Base-by-base conservation (phyloP, 1,140 invertebrate species). In the Drosophila burlai region DNA sequence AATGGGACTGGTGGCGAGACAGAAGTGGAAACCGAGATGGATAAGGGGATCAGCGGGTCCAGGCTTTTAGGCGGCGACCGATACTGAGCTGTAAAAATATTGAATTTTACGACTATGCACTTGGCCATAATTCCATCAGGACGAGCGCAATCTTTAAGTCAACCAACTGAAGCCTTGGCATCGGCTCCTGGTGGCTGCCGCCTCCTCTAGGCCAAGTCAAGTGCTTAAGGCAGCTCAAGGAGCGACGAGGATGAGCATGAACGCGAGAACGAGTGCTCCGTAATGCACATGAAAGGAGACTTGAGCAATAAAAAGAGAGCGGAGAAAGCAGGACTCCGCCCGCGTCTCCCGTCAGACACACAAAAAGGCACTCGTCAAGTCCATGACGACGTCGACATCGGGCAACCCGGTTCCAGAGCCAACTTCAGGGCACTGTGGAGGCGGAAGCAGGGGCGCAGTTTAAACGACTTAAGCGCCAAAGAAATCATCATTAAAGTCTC, bases 401-500 rank as follows among this genome's bases (percentile, higher is more conserved):
- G 24, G 50, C 50, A 43, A 31, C 36, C 57, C 55, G 18, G 55
- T 13, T 24, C 29, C 26, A 29, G 16, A n/a, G 47, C 47, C 64
- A 58, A 54, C 54, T 47, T 13, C 50, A 50, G 57, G 67, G 34
- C 47, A 26, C 42, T 40, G 34, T 34, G 47, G 31, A 60, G 16
- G 34, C 34, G 47, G 38, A 18, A 18, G 60, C 34, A 61, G 61
- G 58, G 50, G 73, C 82, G 83, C 78, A 87, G 83, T 80, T 91
- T 89, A 91, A 91, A 82, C 83, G 87, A 84, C 83, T 91, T 91
- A 81, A 91, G 89, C 81, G 82, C 81, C 84, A 80, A 80, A 86
- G 83, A 91, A 91, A 91, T 91, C 89, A 91, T 91, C 89, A 91
- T 91, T 91, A 91, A 85, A 91, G 84, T 89, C 77, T 81, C 76